Percentiles rank a stretch among this genome's conserved stretches.
phyloP scores from a whole-genome alignment of 2,888 invertebrate species.

The Alloplasta piceator region DNA sequence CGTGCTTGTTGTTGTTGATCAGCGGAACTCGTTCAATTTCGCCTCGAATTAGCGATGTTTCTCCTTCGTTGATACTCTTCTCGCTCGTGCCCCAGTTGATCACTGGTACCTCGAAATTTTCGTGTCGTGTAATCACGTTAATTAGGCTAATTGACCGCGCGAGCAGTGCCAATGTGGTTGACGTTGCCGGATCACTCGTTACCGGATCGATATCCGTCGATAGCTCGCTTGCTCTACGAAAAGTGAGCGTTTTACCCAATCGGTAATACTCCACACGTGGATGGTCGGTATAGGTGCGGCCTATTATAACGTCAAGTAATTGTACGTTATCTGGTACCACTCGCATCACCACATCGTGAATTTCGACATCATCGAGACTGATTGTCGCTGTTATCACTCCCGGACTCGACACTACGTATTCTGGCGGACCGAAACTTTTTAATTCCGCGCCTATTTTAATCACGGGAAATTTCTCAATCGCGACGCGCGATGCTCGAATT shows the following conservation, averaged over 20 bases:
- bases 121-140: no score
- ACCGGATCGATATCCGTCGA: no score
- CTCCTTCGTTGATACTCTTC: no score
- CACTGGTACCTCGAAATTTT: no score
- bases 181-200: no score
- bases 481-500: slow-evolving; percentile 4
- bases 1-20: no score
- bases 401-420: not conserved
- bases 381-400: not conserved
- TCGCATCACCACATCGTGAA: not conserved
- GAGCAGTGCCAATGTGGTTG: no score
- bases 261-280: not conserved
- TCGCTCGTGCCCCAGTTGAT: no score
- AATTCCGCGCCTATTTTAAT: not conserved
- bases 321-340: slow-evolving; percentile 29
- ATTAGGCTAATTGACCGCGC: no score
- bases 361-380: not conserved
- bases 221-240: no score
- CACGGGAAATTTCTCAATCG: not conserved
- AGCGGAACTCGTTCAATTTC: no score
- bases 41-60: no score
- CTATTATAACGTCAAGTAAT: slow-evolving; percentile 6
- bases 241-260: not conserved
- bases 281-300: slow-evolving; percentile 33
- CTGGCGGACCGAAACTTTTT: slow-evolving; percentile 25